Percentiles rank a stretch among this genome's conserved stretches.
Evolutionary conservation across 2,113 vertebrate genomes (phyloP).

Genomic region (Geococcyx californianus): DNA sequence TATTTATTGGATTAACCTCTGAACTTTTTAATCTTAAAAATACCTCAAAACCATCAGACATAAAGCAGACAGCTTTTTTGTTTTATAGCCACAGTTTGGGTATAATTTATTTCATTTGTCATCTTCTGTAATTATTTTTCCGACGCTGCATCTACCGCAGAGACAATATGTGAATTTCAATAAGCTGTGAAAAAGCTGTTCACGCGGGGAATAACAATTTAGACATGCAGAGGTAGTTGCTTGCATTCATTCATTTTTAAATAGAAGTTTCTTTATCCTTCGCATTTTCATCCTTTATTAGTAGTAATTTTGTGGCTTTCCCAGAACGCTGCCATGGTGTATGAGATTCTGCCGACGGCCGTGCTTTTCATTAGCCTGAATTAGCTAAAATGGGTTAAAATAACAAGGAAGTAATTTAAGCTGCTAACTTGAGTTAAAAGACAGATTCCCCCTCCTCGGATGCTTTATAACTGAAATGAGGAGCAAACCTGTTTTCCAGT

Average conservation of each 20-base stretch:
- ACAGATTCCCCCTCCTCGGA: not conserved
- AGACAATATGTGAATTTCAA: slow-evolving; percentile 9
- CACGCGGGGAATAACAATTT: not conserved
- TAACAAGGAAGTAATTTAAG: not conserved
- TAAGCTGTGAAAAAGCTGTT: slow-evolving; percentile 12
- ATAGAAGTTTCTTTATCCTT: not conserved
- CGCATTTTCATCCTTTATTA: not conserved
- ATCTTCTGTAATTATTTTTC: slow-evolving; percentile 59
- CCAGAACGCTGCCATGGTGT: not conserved
- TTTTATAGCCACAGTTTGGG: not conserved
- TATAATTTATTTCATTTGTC: slow-evolving; percentile 54
- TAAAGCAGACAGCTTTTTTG: not conserved
- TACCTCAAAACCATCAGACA: not conserved
- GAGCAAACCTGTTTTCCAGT: not conserved
- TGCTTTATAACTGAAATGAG: not conserved
- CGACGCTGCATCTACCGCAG: not conserved
- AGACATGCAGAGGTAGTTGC: not conserved
- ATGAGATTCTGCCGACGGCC: fast-evolving
- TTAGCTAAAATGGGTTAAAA: not conserved
- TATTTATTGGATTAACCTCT: slow-evolving; percentile 54
- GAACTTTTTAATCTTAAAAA: slow-evolving; percentile 29
- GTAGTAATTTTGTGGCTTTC: not conserved
- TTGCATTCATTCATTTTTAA: not conserved
- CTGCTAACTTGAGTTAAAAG: not conserved
- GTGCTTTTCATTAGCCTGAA: not conserved